phyloP scores from a whole-genome alignment of 2,888 invertebrate species.

The Gordius sp. region DNA sequence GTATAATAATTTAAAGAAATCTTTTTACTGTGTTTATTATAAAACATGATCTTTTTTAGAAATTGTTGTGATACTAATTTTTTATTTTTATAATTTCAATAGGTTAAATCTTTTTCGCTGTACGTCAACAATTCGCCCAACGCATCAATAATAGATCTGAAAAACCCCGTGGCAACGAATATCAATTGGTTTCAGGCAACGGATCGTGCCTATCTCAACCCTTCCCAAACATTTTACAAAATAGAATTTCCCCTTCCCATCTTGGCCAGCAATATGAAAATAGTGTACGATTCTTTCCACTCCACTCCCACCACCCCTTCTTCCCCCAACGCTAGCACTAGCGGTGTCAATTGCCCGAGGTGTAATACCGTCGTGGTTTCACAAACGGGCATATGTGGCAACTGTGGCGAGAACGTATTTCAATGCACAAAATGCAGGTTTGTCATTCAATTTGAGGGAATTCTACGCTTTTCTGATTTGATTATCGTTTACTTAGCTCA shows the following conservation, averaged over 20 bases:
- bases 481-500: too few species aligned
- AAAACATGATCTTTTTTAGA: too few species aligned
- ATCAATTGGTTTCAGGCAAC: neutral
- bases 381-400: conserved; percentile 81
- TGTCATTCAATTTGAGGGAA: conserved; percentile 21
- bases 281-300: conserved; percentile 88
- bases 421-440: conserved; percentile 89
- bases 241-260: conserved; percentile 87
- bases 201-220: neutral
- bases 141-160: neutral
- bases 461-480: conserved; percentile 4
- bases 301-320: conserved; percentile 70
- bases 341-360: conserved; percentile 39
- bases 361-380: conserved; percentile 88
- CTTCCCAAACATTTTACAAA: conserved; percentile 20
- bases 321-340: conserved; percentile 51
- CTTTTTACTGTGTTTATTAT: too few species aligned
- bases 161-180: neutral
- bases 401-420: conserved; percentile 91
- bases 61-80: too few species aligned
- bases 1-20: too few species aligned
- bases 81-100: too few species aligned
- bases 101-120: neutral
- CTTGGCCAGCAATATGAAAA: conserved; percentile 85
- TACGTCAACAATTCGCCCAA: neutral